These are phyloP conservation scores for Rutpela maculata DNA, from an alignment of 2,888 invertebrate genomes.

Conservation along the genomic window DNA sequence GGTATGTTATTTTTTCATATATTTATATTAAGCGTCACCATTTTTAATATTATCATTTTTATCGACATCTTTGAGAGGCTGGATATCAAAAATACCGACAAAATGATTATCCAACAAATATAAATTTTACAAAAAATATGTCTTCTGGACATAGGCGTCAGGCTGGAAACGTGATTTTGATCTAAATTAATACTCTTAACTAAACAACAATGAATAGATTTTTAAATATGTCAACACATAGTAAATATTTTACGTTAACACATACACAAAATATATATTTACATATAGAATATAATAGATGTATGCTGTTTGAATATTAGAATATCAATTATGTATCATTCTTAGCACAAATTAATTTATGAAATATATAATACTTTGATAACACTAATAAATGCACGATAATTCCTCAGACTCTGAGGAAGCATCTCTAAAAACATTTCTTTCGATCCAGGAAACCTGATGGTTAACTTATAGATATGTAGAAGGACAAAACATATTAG, in stretches of 20 bases:
- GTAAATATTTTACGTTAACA: constrained; percentile 34
- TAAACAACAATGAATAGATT: constrained; percentile 40
- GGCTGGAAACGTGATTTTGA: constrained; percentile 30
- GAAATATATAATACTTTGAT: constrained; percentile 36
- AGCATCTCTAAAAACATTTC: constrained; percentile 23
- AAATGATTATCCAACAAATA: constrained; percentile 43
- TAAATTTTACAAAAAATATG: constrained; percentile 45
- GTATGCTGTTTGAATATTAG: constrained; percentile 36
- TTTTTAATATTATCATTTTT: constrained; percentile 46
- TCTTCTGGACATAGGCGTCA: constrained; percentile 35
- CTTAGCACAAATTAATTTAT: constrained; percentile 35
- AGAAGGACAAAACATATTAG: constrained; percentile 44
- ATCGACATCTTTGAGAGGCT: constrained; percentile 70
- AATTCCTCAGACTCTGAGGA: not conserved
- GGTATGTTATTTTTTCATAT: constrained; percentile 50
- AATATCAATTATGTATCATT: constrained; percentile 33
- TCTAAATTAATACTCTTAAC: constrained; percentile 28
- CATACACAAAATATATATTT: constrained; percentile 46
- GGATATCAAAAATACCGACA: constrained; percentile 68
- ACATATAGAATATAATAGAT: constrained; percentile 40
- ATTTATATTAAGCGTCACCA: constrained; percentile 55
- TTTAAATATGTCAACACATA: constrained; percentile 37
- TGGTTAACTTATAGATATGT: constrained; percentile 54
- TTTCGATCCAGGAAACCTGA: constrained; percentile 49
- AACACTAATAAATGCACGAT: constrained; percentile 43